These are phyloP conservation scores for Hanleya hanleyi DNA, from an alignment of 2,888 invertebrate genomes.

Conservation along the genomic window DNA sequence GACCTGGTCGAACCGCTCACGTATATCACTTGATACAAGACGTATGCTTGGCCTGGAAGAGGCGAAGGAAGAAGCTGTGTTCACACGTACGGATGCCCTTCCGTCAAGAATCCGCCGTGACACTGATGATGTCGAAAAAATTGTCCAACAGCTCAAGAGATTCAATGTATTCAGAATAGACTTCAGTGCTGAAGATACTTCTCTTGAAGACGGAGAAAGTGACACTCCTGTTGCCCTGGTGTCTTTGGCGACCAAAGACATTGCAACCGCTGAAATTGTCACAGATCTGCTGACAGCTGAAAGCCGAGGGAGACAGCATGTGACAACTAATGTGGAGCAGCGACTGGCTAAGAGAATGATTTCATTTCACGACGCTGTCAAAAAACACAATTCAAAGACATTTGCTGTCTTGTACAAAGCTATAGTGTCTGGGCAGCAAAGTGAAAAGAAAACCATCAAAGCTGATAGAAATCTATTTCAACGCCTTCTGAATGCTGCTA, in stretches of 20 bases:
- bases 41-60: no score
- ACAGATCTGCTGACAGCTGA: neutral
- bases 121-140: neutral
- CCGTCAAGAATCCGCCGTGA: neutral
- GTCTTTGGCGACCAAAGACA: neutral
- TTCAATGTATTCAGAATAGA: neutral
- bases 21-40: no score
- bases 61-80: no score
- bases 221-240: neutral
- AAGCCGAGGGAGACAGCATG: neutral
- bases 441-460: neutral
- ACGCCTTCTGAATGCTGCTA: conserved; percentile 11
- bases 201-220: no score
- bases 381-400: no score
- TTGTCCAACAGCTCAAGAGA: neutral
- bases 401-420: conserved; percentile 12
- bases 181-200: neutral
- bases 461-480: conserved; percentile 14
- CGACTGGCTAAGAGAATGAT: no score
- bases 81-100: no score
- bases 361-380: no score
- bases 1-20: no score
- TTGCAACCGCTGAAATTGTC: neutral
- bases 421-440: neutral
- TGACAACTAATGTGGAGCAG: neutral